phyloP scores from a whole-genome alignment of 2,797 vertebrate genomes.

The Gila robusta region DNA sequence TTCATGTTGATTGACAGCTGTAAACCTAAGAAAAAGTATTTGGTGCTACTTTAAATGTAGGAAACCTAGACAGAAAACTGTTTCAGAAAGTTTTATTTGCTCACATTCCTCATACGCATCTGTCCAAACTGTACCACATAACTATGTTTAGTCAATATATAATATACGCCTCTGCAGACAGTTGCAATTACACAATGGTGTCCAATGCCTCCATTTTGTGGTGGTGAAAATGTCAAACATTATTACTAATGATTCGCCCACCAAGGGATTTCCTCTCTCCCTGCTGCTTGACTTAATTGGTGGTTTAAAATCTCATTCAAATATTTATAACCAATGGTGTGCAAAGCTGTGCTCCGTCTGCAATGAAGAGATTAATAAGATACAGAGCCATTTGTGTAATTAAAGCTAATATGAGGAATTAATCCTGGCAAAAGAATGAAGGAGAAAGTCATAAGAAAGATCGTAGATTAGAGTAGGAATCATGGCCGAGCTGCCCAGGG shows the following conservation, averaged over 20 bases:
- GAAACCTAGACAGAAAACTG: not conserved
- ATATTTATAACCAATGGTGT: slow-evolving; percentile 78
- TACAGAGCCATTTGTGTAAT: slow-evolving; percentile 56
- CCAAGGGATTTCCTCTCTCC: slow-evolving; percentile 73
- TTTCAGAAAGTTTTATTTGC: not conserved
- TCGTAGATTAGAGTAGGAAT: not conserved
- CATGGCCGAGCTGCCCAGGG: not conserved
- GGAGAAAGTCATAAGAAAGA: slow-evolving; percentile 10
- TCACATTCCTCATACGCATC: not conserved
- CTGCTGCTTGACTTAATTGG: slow-evolving; percentile 79
- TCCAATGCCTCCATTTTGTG: slow-evolving; percentile 60
- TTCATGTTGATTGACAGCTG: not conserved
- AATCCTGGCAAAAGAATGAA: slow-evolving; percentile 34
- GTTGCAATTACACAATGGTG: slow-evolving; percentile 41
- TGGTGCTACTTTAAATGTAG: slow-evolving; percentile 19
- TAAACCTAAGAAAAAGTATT: not conserved
- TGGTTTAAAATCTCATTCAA: slow-evolving; percentile 77
- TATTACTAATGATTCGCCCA: slow-evolving; percentile 78
- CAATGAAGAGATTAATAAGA: slow-evolving; percentile 66
- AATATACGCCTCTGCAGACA: slow-evolving; percentile 14
- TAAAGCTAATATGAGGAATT: slow-evolving; percentile 60
- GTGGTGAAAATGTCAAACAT: slow-evolving; percentile 78
- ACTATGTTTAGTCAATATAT: not conserved
- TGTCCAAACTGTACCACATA: not conserved
- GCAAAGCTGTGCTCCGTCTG: slow-evolving; percentile 49